Evolutionary conservation across 2,888 invertebrate genomes (phyloP), one percentile per base, ranked within the genome.

Genomic region (Omphaloscelis lunosa): DNA sequence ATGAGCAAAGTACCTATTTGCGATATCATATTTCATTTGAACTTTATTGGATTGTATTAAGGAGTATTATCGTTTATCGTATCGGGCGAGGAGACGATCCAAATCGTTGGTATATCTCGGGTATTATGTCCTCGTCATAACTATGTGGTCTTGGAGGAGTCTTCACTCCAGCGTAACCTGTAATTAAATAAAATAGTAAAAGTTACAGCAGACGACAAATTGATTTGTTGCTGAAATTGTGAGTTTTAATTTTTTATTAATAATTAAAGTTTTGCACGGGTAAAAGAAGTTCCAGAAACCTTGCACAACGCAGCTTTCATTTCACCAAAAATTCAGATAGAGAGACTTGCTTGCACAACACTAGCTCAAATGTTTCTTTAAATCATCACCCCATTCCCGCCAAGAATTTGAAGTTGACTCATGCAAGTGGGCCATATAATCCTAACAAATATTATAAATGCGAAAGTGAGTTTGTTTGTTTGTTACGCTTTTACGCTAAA

Each of bases 51-150:
- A 27, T 74, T 41, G 48, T 39, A 1, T 59, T 74, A 76, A 39
- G 61, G 29, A 20, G 8, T 41, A 39, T 75, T 75, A 56, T 82
- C 41, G 67, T 45, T 78, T 82, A 82, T 81, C 79, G 80, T 77
- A 74, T 77, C 23, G 80, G 84, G 70, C 67, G 75, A 27, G 75
- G 81, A 23, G 87, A 73, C 1, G 85, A 81, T 27, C 91, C 92
- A 79, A 91, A 89, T 45, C 92, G 86, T 41, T 85, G 86, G 85
- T 88, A 91, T 68, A 92, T 88, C 0, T 90, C 82, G 0, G 92
- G 92, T 7, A 92, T 89, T 15, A 70, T 66, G 76, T 90, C 89
- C 11, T 85, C 83, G 23, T 84, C 86, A 8, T 68, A 34, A 9
- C 5, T 59, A 11, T 79, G 17, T 20, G 7, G 34, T 73, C 51